Evolutionary conservation across 2,888 invertebrate species (phyloP).

Genomic region (Cantharis rustica): DNA sequence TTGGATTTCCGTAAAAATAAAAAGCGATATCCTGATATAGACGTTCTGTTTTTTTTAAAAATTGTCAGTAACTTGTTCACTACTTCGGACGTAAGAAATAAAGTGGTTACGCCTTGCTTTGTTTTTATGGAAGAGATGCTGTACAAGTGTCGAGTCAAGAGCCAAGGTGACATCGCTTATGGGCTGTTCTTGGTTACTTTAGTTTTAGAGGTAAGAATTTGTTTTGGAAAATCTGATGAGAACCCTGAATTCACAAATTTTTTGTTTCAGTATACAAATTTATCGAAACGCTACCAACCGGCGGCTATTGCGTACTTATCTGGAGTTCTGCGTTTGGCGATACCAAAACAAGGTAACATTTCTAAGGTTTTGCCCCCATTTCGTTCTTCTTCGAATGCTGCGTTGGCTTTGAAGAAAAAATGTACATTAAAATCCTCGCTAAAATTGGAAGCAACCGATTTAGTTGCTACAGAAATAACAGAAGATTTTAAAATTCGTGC

Average conservation of each 20-base stretch:
- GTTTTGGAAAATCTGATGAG: background rate
- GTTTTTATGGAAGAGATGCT: slow-evolving; percentile 84
- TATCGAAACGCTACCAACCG: slow-evolving; percentile 83
- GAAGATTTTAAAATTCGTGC: slow-evolving; percentile 69
- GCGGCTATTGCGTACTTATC: slow-evolving; percentile 78
- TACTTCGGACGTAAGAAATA: slow-evolving; percentile 89
- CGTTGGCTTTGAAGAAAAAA: slow-evolving; percentile 62
- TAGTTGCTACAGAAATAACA: slow-evolving; percentile 59
- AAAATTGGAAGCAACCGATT: slow-evolving; percentile 63
- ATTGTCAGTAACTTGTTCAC: slow-evolving; percentile 81
- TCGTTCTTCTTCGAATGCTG: slow-evolving; percentile 54
- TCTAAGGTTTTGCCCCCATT: slow-evolving; percentile 74
- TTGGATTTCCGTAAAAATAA: slow-evolving; percentile 63
- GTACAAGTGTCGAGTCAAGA: slow-evolving; percentile 65
- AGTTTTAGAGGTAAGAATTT: slow-evolving; percentile 67
- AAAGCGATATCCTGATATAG: slow-evolving; percentile 67
- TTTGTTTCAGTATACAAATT: slow-evolving; percentile 67
- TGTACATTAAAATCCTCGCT: slow-evolving; percentile 52
- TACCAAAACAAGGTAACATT: slow-evolving; percentile 65
- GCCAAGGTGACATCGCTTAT: slow-evolving; percentile 70
- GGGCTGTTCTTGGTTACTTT: slow-evolving; percentile 78
- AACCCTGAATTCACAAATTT: background rate
- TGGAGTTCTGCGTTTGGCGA: slow-evolving; percentile 74
- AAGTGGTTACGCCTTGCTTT: slow-evolving; percentile 82
- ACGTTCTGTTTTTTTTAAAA: slow-evolving; percentile 81